phyloP scores from a whole-genome alignment of 2,888 invertebrate species.

The Acanthoscelides obtectus region DNA sequence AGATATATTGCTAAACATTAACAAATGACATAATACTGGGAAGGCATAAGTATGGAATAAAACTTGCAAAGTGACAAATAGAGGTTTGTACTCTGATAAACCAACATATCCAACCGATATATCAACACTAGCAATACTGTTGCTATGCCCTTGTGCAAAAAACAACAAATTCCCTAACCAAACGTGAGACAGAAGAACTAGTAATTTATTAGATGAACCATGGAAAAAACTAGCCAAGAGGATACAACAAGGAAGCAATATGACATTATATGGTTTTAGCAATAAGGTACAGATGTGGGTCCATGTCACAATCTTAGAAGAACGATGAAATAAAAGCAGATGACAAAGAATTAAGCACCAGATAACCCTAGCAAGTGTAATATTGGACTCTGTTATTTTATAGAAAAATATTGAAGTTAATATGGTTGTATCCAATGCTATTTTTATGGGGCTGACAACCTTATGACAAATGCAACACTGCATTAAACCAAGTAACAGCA shows the following conservation, averaged over 20 bases:
- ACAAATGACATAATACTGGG: constrained; percentile 64
- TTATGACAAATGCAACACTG: constrained; percentile 1
- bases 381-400: constrained; percentile 22
- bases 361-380: constrained; percentile 25
- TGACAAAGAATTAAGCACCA: constrained; percentile 29
- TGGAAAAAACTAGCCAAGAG: constrained; percentile 52
- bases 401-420: constrained; percentile 33
- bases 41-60: constrained; percentile 76
- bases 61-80: constrained; percentile 66
- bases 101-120: constrained; percentile 88
- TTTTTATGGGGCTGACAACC: constrained; percentile 3
- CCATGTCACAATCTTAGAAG: constrained; percentile 38
- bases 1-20: constrained; percentile 45
- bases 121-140: constrained; percentile 88
- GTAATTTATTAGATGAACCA: constrained; percentile 39
- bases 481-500: constrained; percentile 25
- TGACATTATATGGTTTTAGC: constrained; percentile 69
- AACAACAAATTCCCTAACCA: constrained; percentile 78
- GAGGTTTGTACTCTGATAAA: constrained; percentile 67
- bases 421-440: constrained; percentile 5
- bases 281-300: constrained; percentile 55
- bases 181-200: constrained; percentile 29
- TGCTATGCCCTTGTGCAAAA: constrained; percentile 94
- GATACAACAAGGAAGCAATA: constrained; percentile 60
- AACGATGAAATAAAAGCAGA: constrained; percentile 17